These are phyloP conservation scores for Steinernema feltiae DNA, from an alignment of 1,140 invertebrate genomes.

Conservation along the genomic window DNA sequence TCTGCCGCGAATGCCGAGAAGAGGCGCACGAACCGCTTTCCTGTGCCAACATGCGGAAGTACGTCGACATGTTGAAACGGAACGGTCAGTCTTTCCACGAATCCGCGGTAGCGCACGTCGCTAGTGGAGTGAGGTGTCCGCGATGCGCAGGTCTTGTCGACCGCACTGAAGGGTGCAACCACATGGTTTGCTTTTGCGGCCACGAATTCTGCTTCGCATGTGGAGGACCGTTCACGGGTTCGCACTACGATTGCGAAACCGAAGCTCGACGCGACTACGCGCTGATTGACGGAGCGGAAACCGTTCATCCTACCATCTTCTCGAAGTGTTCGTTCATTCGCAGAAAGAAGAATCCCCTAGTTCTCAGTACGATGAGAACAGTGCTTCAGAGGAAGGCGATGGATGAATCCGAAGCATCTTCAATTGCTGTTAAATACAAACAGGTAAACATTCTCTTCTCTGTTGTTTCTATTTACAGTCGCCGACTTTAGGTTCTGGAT, in stretches of 20 bases:
- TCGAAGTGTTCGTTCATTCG: background rate
- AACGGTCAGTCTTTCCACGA: constrained; percentile 1
- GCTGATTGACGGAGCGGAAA: background rate
- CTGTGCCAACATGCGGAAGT: background rate
- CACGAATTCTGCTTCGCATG: background rate
- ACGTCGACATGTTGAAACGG: background rate
- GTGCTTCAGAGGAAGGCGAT: background rate
- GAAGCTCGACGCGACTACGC: background rate
- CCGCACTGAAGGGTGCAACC: background rate
- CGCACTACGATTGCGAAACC: background rate
- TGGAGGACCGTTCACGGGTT: background rate
- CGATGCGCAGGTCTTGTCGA: background rate
- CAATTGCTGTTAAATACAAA: background rate
- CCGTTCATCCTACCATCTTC: background rate
- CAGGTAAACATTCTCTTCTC: background rate
- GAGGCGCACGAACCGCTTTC: background rate
- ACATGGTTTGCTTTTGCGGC: background rate
- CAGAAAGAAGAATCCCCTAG: background rate
- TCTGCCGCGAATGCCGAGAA: background rate
- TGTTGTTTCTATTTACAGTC: background rate
- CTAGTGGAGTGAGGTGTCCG: background rate
- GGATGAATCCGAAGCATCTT: background rate
- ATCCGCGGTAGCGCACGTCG: background rate
- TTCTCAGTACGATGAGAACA: background rate
- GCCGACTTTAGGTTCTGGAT: background rate